These are phyloP conservation scores for Amphimallon solstitiale DNA, from an alignment of 2,888 invertebrate species.

Conservation along the genomic window DNA sequence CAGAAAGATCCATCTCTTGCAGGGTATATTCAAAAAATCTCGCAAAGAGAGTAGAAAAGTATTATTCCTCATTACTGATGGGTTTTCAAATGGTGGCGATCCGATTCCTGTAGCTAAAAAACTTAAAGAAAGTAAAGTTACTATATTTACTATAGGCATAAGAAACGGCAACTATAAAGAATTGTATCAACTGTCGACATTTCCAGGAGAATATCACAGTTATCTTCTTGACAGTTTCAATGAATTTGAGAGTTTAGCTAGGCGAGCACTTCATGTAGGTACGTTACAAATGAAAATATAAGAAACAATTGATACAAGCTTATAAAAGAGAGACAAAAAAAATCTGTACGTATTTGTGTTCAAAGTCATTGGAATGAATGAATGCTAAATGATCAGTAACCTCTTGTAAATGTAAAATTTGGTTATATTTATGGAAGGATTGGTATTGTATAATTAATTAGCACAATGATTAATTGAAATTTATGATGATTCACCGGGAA, in stretches of 20 bases:
- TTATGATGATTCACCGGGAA: too few relatives aligned
- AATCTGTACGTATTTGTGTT: too few relatives aligned
- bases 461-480: too few relatives aligned
- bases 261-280: conserved; percentile 75
- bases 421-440: too few relatives aligned
- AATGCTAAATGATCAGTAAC: too few relatives aligned
- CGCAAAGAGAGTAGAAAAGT: conserved; percentile 67
- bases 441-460: too few relatives aligned
- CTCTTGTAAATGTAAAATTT: too few relatives aligned
- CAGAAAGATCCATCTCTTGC: conserved; percentile 55
- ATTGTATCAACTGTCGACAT: conserved; percentile 71
- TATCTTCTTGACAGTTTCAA: conserved; percentile 74
- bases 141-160: conserved; percentile 70
- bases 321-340: too few relatives aligned
- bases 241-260: conserved; percentile 75
- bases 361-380: too few relatives aligned
- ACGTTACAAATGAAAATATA: conserved; percentile 41
- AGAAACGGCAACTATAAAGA: conserved; percentile 73
- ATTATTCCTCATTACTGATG: conserved; percentile 76
- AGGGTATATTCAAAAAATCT: conserved; percentile 61
- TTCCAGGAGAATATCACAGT: conserved; percentile 71
- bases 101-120: conserved; percentile 70
- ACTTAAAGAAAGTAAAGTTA: conserved; percentile 66
- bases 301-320: neutral
- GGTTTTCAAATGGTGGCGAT: conserved; percentile 76